Percentiles rank a stretch among this genome's conserved stretches.
Conservation (phyloP, 2,797 vertebrate genomes). For the Heterohyrax brucei region DNA sequence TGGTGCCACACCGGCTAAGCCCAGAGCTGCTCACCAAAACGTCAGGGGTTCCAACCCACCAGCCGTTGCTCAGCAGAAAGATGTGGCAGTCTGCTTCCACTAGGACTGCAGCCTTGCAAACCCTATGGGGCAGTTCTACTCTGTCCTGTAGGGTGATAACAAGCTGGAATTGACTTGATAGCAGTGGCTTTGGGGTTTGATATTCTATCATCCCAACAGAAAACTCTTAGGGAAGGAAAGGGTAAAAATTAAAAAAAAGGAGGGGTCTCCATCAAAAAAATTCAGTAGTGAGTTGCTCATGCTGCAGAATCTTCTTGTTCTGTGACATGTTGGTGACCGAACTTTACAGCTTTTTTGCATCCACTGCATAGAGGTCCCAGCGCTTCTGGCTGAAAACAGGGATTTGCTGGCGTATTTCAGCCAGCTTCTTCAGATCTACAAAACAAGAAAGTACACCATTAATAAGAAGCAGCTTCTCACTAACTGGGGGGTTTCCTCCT, state of each 20-base stretch:
- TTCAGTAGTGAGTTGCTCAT: not conserved
- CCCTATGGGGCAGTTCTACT: not conserved
- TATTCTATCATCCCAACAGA: not conserved
- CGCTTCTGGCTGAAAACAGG: conserved; percentile 95
- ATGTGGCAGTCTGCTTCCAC: not conserved
- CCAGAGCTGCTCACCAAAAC: not conserved
- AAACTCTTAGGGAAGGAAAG: not conserved
- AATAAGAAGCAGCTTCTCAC: conserved; percentile 56
- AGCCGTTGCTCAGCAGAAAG: not conserved
- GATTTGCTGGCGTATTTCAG: conserved; percentile 96
- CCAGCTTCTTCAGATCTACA: conserved; percentile 95
- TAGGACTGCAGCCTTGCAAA: not conserved
- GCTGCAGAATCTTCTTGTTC: not conserved
- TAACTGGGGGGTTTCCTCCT: not conserved
- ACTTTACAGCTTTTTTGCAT: conserved; percentile 87
- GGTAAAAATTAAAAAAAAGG: not conserved
- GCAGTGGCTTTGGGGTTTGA: not conserved
- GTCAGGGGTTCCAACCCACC: not conserved
- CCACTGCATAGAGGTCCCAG: conserved; percentile 94
- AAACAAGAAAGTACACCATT: conserved; percentile 67
- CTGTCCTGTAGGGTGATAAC: not conserved
- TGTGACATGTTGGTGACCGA: not conserved
- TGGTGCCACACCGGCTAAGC: not conserved
- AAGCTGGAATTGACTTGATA: not conserved
- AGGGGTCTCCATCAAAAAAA: not conserved